Base-by-base conservation (phyloP, 2,888 invertebrate genomes). In the Anticlea derivata region DNA sequence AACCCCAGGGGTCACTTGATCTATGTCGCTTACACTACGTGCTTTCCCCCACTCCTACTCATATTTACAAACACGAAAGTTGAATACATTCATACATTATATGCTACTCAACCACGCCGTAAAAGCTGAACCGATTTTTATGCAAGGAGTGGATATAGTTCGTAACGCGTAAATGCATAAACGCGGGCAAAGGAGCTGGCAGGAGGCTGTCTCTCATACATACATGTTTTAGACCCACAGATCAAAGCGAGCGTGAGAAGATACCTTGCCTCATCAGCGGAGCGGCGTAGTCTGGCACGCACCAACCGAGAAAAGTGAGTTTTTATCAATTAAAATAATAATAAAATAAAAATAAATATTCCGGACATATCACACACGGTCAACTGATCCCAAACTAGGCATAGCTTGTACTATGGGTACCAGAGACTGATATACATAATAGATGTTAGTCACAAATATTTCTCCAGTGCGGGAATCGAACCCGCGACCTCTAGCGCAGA, bases 221-320 rank as follows among this genome's bases (percentile, higher is more conserved):
- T 37, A 27, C 2, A 30, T 33, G 65, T 82, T 89, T 43, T 87
- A 97, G 97, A 97, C 93, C 96, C 96, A 66, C 94, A 95, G 83
- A 93, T 97, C 80, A 97, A 97, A 87, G 96, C 95, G 60, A 94
- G 93, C 70, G 94, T 96, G 68, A 92, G 94, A 74, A 93, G 95
- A 67, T 93, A 95, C 80, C 83, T 95, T 65, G 93, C 94, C 43
- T 93, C 94, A 63, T 91, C 91, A 50, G 73, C 81, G 53, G 88
- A 88, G 68, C 79, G 87, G 57, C 82, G 87, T 53, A 58, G 45
- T 52, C 43, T 58, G 23, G 60, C 56, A 22, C 58, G 58, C 22
- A 55, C 48, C 12, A 88, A 87, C 70, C 85, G 83, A 71, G 86
- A 89, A 69, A 88, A 90, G 87, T 86, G 70, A 84, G 88, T 55